Evolutionary conservation across 2,888 invertebrate genomes (phyloP).

Genomic region (Cyclophora albipunctata): DNA sequence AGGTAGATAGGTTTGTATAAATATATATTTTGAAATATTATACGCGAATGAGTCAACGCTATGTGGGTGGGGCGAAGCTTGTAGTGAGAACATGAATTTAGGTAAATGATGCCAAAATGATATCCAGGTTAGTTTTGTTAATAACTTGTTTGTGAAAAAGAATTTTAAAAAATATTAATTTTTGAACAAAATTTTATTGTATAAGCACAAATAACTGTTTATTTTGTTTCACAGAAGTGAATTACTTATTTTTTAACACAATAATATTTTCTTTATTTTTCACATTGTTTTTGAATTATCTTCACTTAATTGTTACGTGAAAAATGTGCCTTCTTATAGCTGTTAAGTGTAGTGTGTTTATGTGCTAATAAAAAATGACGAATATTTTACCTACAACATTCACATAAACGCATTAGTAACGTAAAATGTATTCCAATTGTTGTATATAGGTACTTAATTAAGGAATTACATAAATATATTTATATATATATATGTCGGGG

Average conservation of each 20-base stretch:
- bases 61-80: constrained; percentile 26
- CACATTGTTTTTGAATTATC: not conserved
- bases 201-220: constrained; percentile 22
- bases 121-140: constrained; percentile 21
- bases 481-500: too few species aligned
- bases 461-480: too few species aligned
- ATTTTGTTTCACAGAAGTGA: too few species aligned
- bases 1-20: constrained; percentile 1
- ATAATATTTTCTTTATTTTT: too few species aligned
- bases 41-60: constrained; percentile 33
- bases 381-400: not conserved
- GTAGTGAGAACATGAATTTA: constrained; percentile 23
- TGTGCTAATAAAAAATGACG: constrained; percentile 2
- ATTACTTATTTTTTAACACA: too few species aligned
- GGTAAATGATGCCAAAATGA: constrained; percentile 25
- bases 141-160: constrained; percentile 18
- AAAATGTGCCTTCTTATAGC: constrained; percentile 51
- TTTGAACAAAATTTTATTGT: constrained; percentile 24
- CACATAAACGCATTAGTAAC: not conserved
- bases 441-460: too few species aligned
- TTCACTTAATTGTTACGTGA: constrained; percentile 12
- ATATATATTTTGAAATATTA: constrained; percentile 20
- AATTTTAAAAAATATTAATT: constrained; percentile 4
- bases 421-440: not conserved
- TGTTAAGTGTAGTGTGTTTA: constrained; percentile 33